A percentile compares a stretch with the other conserved stretches of the same genome.
Evolutionary conservation across 2,797 vertebrate genomes (phyloP).

Genomic region (Tenualosa thibaudeaui): DNA sequence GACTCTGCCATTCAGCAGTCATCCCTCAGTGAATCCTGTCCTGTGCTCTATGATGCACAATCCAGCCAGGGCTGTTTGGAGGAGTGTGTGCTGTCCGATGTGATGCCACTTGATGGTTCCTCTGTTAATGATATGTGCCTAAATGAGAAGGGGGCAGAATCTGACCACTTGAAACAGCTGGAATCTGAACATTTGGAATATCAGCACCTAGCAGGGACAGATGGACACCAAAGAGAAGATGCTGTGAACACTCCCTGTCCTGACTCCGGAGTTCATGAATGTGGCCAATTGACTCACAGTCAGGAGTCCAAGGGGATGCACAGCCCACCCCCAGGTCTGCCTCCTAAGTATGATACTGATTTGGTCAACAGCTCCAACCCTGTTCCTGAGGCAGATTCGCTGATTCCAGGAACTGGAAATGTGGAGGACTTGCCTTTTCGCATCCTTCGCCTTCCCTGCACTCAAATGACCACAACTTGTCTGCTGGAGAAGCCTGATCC

Average conservation of each 20-base stretch:
- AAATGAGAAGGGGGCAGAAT: constrained; percentile 20
- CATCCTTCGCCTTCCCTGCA: constrained; percentile 57
- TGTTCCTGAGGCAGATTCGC: neutral
- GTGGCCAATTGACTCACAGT: neutral
- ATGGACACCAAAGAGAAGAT: neutral
- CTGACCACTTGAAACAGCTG: neutral
- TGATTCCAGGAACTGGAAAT: constrained; percentile 29
- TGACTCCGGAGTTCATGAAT: neutral
- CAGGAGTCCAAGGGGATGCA: constrained; percentile 3
- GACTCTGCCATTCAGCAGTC: constrained; percentile 11
- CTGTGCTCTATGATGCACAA: constrained; percentile 23
- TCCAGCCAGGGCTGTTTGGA: constrained; percentile 43
- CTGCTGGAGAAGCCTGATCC: constrained; percentile 52
- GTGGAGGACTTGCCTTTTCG: constrained; percentile 50
- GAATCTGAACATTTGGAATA: neutral
- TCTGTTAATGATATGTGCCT: constrained; percentile 52
- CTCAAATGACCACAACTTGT: constrained; percentile 46
- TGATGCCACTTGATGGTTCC: constrained; percentile 58
- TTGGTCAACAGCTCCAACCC: neutral
- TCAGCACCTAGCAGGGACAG: neutral
- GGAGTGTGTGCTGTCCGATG: constrained; percentile 43
- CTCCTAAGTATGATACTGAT: constrained; percentile 10
- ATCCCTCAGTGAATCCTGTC: constrained; percentile 25
- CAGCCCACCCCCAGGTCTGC: neutral
- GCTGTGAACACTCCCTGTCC: neutral